A percentile compares a stretch with the other conserved stretches of the same genome.
These are phyloP conservation scores for Chlorospingus semifuscus DNA, from an alignment of 2,797 vertebrate genomes.

Conservation along the genomic window DNA sequence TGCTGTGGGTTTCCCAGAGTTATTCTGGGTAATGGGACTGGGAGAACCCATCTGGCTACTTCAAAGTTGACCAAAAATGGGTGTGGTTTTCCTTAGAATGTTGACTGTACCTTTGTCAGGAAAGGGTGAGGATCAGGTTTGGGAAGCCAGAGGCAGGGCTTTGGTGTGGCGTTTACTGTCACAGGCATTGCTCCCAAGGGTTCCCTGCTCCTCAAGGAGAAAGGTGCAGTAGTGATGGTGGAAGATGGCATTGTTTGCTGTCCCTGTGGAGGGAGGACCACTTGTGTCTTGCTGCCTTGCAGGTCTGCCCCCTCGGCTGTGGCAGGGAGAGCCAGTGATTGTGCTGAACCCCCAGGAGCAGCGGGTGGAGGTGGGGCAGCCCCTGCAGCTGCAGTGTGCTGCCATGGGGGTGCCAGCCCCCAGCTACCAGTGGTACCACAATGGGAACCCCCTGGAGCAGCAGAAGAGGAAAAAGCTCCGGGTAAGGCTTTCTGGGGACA, in stretches of 20 bases:
- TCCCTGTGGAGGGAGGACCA: background rate
- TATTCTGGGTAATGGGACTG: background rate
- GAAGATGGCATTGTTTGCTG: background rate
- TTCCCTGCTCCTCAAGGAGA: background rate
- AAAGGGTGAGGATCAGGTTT: background rate
- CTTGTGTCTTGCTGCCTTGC: background rate
- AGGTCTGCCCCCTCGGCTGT: slow-evolving; percentile 72
- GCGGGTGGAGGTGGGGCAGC: slow-evolving; percentile 65
- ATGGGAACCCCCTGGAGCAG: slow-evolving; percentile 75
- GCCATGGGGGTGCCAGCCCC: slow-evolving; percentile 84
- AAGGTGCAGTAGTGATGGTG: background rate
- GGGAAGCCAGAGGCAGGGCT: background rate
- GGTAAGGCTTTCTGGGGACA: slow-evolving; percentile 64
- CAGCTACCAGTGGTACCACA: slow-evolving; percentile 86
- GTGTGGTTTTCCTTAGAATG: background rate
- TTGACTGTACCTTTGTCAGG: background rate
- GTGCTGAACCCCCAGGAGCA: slow-evolving; percentile 75
- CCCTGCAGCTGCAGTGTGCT: slow-evolving; percentile 74
- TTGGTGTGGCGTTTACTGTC: background rate
- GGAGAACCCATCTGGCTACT: background rate
- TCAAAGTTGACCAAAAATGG: background rate
- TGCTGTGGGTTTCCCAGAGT: background rate
- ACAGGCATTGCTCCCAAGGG: background rate
- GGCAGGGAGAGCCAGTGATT: slow-evolving; percentile 82
- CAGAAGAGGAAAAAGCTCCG: slow-evolving; percentile 71